Base-by-base conservation (phyloP, 2,888 invertebrate genomes). In the Molanna angustata region DNA sequence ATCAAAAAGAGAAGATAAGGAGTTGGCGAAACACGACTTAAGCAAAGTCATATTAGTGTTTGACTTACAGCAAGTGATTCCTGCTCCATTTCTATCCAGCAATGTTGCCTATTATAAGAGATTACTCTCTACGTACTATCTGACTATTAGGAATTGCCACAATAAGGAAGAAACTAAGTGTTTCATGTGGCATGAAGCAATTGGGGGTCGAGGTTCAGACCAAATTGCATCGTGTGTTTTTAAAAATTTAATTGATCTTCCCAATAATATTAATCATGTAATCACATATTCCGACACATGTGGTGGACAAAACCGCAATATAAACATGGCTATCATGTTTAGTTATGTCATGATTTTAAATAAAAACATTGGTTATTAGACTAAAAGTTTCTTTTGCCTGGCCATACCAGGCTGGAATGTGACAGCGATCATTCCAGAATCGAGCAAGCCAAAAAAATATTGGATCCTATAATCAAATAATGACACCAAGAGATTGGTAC, bases 261-360 rank as follows among this genome's bases (percentile, higher is more conserved):
- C 35, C 13, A 35, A 11, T 35, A 35, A 6, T 13, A 14, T 35
- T 11, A 35, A 35, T 4, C 35, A 35, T 35, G 13, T 35, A 6
- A 35, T 35, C 35, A 35, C 35, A 35, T 35, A 35, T 35, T 35
- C 35, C 13, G 35, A 35, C 14, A 35, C 35, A 35, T 4, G 27
- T 11, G 27, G 27, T 27, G 27, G 27, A 7, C 27, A 27, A 11
- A 7, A 11, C 7, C 27, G 27, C 4, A 35, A 35, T 35, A 13
- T 35, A 4, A 35, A 35, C 14, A 35, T 35, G 35, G 35, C 35
- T 4, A 35, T 35, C 9, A 35, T 35, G 35, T 35, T 35, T 4
- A 4, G 13, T 13, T 35, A n/a, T 4, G 14, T 35, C 35, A 4
- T 4, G 13, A 35, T 4, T n/a, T 11, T 35, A 11, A 35, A 35